These are phyloP conservation scores for Drosophila obscura DNA, from an alignment of 1,140 invertebrate species.

Conservation along the genomic window DNA sequence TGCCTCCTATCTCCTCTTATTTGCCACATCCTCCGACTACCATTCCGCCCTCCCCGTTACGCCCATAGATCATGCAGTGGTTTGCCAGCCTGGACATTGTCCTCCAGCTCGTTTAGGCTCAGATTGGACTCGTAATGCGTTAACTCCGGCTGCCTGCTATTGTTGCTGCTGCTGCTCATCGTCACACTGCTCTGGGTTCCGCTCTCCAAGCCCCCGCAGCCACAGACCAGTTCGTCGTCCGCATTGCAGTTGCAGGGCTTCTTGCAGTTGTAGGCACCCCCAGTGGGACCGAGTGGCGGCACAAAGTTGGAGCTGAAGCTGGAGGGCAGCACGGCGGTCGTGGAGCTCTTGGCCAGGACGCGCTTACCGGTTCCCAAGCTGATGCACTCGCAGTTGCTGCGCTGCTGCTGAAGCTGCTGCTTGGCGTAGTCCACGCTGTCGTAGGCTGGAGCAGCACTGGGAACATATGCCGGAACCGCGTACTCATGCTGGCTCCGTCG, in stretches of 20 bases:
- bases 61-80: slow-evolving; percentile 69
- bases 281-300: slow-evolving; percentile 84
- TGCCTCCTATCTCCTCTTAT: slow-evolving; percentile 10
- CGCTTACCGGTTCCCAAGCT: slow-evolving; percentile 75
- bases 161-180: slow-evolving; percentile 82
- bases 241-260: slow-evolving; percentile 80
- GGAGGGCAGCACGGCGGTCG: slow-evolving; percentile 84
- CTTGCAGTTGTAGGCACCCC: slow-evolving; percentile 83
- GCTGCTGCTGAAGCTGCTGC: slow-evolving; percentile 52
- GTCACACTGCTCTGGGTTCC: slow-evolving; percentile 78
- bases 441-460: slow-evolving; percentile 55
- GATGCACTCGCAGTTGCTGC: slow-evolving; percentile 61
- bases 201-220: slow-evolving; percentile 75
- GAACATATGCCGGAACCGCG: slow-evolving; percentile 75
- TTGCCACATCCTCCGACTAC: too few relatives aligned
- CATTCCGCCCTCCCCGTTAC: slow-evolving; percentile 42
- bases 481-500: slow-evolving; percentile 82
- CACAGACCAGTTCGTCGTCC: slow-evolving; percentile 62
- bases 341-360: slow-evolving; percentile 46
- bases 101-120: slow-evolving; percentile 70
- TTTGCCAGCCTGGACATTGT: slow-evolving; percentile 53
- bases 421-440: slow-evolving; percentile 75
- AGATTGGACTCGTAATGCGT: slow-evolving; percentile 83
- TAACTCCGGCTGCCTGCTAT: slow-evolving; percentile 74
- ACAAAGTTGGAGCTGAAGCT: slow-evolving; percentile 88